phyloP scores from a whole-genome alignment of 2,797 vertebrate species.

The Pantherophis alleghaniensis region DNA sequence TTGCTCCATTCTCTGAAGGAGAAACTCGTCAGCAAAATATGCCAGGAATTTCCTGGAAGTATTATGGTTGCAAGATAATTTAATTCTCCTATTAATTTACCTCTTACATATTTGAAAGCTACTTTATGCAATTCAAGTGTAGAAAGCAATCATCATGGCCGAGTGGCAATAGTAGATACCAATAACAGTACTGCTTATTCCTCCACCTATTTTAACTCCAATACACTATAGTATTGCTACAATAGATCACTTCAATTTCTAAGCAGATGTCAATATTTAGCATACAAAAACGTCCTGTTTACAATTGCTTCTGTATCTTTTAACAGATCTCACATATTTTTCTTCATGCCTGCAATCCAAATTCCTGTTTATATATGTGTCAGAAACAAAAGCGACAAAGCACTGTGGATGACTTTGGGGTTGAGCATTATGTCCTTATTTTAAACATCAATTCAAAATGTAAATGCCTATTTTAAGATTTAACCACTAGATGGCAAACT shows the following conservation, averaged over 20 bases:
- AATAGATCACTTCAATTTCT: neutral
- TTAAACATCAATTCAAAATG: neutral
- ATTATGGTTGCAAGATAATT: neutral
- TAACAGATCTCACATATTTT: neutral
- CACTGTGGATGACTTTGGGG: neutral
- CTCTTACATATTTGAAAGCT: neutral
- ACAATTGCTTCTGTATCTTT: neutral
- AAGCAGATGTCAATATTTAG: neutral
- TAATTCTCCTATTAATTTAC: neutral
- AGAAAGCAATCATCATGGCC: neutral
- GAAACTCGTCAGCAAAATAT: neutral
- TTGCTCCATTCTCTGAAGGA: neutral
- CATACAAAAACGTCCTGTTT: neutral
- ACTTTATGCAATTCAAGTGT: neutral
- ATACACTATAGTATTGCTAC: neutral
- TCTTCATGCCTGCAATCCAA: neutral
- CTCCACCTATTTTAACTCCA: neutral
- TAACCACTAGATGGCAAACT: conserved; percentile 68
- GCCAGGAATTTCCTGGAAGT: neutral
- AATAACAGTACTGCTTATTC: neutral
- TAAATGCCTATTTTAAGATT: conserved; percentile 12
- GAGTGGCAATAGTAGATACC: neutral
- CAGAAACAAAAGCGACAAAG: neutral
- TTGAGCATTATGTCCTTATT: neutral
- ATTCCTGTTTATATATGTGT: neutral